Evolutionary conservation across 2,113 vertebrate genomes (phyloP).

Genomic region (Entelurus aequoreus): DNA sequence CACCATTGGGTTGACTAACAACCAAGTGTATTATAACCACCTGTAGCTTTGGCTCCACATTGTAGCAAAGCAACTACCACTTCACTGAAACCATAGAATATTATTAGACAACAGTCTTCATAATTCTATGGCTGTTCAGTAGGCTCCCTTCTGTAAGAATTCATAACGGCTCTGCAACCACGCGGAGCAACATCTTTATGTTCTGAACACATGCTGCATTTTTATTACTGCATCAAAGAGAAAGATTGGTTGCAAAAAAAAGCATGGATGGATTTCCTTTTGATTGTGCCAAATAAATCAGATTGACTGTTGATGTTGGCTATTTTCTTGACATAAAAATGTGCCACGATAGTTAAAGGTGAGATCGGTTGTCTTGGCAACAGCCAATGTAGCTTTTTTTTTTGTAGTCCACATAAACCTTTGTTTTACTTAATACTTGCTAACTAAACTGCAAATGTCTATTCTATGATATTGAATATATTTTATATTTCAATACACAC

Average conservation of each 20-base stretch:
- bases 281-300: constrained; percentile 51
- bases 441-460: no score
- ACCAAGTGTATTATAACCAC: not conserved
- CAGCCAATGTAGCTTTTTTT: not conserved
- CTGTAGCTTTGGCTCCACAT: not conserved
- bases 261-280: constrained; percentile 13
- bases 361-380: constrained; percentile 19
- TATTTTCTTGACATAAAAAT: constrained; percentile 33
- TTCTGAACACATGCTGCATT: constrained; percentile 8
- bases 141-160: not conserved
- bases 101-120: no score
- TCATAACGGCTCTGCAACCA: constrained; percentile 4
- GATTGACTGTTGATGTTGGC: constrained; percentile 32
- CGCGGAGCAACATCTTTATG: constrained; percentile 1
- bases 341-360: constrained; percentile 17
- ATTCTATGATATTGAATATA: no score
- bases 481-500: no score
- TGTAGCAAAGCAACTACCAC: not conserved
- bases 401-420: not conserved
- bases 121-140: no score
- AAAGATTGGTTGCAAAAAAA: constrained; percentile 41
- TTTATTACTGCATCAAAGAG: constrained; percentile 17
- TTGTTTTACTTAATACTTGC: no score
- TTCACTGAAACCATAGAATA: not conserved
- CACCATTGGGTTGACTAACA: no score